Base-by-base conservation (phyloP, 2,797 vertebrate species). In the Crocidura indochinensis region DNA sequence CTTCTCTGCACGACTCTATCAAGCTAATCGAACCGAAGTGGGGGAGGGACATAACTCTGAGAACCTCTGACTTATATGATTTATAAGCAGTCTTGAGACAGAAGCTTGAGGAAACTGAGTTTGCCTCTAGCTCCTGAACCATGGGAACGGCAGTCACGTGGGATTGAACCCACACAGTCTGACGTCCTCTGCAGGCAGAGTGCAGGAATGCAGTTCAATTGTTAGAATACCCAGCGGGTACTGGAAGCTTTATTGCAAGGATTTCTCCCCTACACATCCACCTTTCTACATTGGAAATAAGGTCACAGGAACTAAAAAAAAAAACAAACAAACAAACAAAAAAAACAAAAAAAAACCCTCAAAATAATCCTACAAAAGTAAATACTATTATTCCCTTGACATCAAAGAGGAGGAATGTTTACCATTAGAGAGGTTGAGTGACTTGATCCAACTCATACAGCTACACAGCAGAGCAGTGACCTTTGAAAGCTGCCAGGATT, bases 301-400 rank as follows among this genome's bases (percentile, higher is more conserved):
- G 38, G 20, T 72, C 38, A 44, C 69, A 44, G 69, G 38, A 44
- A 3, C 20, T 26, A 44, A 73, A 73, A 24, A 73, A 6, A 29
- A 90, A 76, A n/a, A n/a, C n/a, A n/a, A n/a, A n/a, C n/a, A n/a
- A n/a, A n/a, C n/a, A n/a, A n/a, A n/a, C n/a, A n/a, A n/a, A n/a
- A n/a, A n/a, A n/a, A n/a, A n/a, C n/a, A n/a, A n/a, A n/a, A n/a
- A 73, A 6, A 29, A 90, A 76, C 67, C 26, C 31, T 91, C 82
- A 78, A 22, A 89, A 75, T 71, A 81, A 74, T 26, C 60, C 4
- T 22, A 3, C 17, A 24, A 64, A 51, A 46, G 27, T 31, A 76
- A 78, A 68, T 75, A n/a, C 17, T 47, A n/a, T 12, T 72, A 26
- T 84, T 91, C 87, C 64, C 38, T 86, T 8, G 84, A 19, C 29